A percentile compares a stretch with the other conserved stretches of the same genome.
Conservation (phyloP, 2,797 vertebrate genomes). For the Harpagifer antarcticus region DNA sequence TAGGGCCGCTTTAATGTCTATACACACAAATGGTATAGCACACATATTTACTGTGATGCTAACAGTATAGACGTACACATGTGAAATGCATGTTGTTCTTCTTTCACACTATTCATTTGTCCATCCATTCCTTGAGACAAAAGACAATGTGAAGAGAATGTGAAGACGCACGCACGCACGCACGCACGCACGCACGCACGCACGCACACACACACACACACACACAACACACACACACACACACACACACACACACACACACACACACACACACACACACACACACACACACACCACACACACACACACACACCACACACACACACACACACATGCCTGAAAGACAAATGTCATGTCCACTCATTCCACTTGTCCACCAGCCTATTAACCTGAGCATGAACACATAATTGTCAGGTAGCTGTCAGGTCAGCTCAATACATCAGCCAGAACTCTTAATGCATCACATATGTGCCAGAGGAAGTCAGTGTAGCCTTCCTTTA, state of each 20-base stretch:
- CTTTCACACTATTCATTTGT: background rate
- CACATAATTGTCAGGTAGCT: slow-evolving; percentile 51
- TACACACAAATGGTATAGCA: no score
- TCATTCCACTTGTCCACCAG: slow-evolving; percentile 36
- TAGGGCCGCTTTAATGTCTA: no score
- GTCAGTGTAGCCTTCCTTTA: background rate
- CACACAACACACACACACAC: background rate
- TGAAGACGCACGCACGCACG: background rate
- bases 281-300: slow-evolving; percentile 1
- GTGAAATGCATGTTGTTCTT: no score
- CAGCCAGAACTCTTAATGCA: slow-evolving; percentile 3
- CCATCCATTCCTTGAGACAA: slow-evolving; percentile 20
- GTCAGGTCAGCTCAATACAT: slow-evolving; percentile 33
- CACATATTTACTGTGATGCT: no score
- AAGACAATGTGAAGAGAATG: slow-evolving; percentile 12
- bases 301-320: background rate
- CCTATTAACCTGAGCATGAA: slow-evolving; percentile 37
- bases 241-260: background rate
- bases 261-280: slow-evolving; percentile 5
- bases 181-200: no score
- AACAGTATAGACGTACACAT: no score
- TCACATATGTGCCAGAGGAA: slow-evolving; percentile 8
- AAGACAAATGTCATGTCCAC: slow-evolving; percentile 53
- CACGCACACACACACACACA: background rate
- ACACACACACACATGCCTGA: slow-evolving; percentile 4